These are phyloP conservation scores for Siderastrea siderea DNA, from an alignment of 92 coral and sea anemone species.

Conservation along the genomic window DNA sequence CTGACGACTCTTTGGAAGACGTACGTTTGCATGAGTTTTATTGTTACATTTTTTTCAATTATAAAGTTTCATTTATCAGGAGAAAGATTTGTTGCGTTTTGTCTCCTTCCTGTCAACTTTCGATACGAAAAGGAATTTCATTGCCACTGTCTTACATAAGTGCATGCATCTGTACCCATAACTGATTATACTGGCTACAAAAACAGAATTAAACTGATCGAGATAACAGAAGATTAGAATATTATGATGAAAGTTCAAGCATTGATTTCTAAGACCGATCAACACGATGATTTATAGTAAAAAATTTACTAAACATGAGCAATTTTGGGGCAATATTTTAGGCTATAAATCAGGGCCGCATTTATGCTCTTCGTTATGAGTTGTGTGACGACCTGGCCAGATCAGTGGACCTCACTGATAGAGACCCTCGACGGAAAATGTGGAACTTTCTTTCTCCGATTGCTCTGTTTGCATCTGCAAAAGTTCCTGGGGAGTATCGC, in stretches of 20 bases:
- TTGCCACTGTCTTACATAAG: no score
- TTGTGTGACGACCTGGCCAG: conserved; percentile 56
- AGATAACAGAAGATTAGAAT: no score
- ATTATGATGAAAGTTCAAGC: no score
- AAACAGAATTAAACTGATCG: no score
- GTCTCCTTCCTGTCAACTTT: no score
- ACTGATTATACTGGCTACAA: no score
- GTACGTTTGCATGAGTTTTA: conserved; percentile 14
- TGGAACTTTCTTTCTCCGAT: conserved; percentile 74
- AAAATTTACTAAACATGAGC: background rate
- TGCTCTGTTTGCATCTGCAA: conserved; percentile 69
- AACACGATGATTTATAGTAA: background rate
- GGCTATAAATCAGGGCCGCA: conserved; percentile 55
- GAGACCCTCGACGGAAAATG: conserved; percentile 60
- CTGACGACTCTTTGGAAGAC: conserved; percentile 41
- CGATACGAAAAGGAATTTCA: no score
- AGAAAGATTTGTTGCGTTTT: no score
- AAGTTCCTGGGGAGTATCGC: background rate
- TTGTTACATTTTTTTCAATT: no score
- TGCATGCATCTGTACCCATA: no score
- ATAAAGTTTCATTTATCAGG: no score
- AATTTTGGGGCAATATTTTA: conserved; percentile 1
- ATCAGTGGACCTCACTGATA: conserved; percentile 58
- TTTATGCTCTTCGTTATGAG: conserved; percentile 73
- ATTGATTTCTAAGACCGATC: no score